phyloP scores from a whole-genome alignment of 2,888 invertebrate species.

The Leptopilina myrica region DNA sequence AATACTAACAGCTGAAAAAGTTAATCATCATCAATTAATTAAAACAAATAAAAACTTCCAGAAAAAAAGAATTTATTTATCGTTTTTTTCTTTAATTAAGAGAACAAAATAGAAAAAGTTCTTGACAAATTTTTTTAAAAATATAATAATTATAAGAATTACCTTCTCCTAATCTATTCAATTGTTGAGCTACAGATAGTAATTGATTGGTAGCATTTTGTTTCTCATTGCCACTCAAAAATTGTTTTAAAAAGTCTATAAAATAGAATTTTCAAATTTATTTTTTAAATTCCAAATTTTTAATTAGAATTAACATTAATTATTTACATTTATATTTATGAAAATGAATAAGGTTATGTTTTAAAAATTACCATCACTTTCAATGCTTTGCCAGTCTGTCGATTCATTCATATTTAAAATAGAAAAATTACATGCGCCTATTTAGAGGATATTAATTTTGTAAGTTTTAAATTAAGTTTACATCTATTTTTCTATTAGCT shows the following conservation, averaged over 20 bases:
- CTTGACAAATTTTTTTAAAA: background rate
- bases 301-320: background rate
- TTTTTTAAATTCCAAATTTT: no score
- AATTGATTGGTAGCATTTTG: slow-evolving; percentile 60
- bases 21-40: no score
- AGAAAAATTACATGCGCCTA: background rate
- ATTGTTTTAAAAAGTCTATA: slow-evolving; percentile 68
- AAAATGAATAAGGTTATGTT: slow-evolving; percentile 4
- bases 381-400: slow-evolving; percentile 21
- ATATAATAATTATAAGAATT: background rate
- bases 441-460: background rate
- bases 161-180: slow-evolving; percentile 71
- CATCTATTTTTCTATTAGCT: background rate
- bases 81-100: background rate
- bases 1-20: slow-evolving; percentile 78
- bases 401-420: slow-evolving; percentile 25
- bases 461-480: background rate
- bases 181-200: slow-evolving; percentile 69
- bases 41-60: no score
- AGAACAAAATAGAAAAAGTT: background rate
- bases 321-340: background rate
- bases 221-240: slow-evolving; percentile 60
- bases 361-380: slow-evolving; percentile 21
- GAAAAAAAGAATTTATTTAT: no score
- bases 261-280: slow-evolving; percentile 11